phyloP scores from a whole-genome alignment of 2,888 invertebrate genomes.

The Morpho achilles region DNA sequence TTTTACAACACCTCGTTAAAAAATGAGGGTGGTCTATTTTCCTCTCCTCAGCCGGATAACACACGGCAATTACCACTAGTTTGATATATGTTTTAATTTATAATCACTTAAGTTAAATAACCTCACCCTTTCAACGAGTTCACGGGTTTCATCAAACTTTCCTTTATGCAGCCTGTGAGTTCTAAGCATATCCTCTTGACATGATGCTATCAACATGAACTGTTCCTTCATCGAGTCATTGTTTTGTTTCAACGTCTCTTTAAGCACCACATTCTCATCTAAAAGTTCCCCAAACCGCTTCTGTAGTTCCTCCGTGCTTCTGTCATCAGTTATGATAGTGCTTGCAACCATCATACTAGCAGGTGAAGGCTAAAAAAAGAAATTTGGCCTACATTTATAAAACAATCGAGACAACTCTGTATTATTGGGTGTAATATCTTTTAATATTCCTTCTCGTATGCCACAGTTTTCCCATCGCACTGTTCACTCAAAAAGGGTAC shows the following conservation, averaged over 20 bases:
- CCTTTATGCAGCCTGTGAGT: slow-evolving; percentile 81
- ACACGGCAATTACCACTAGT: too few relatives aligned
- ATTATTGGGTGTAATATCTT: too few relatives aligned
- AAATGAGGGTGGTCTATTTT: too few relatives aligned
- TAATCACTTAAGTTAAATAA: neutral
- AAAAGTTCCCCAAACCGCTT: slow-evolving; percentile 72
- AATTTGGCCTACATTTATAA: neutral
- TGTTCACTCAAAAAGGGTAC: too few relatives aligned
- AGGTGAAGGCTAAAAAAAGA: slow-evolving; percentile 55
- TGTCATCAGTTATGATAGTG: slow-evolving; percentile 60
- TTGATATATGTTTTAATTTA: too few relatives aligned
- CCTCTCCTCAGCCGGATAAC: too few relatives aligned
- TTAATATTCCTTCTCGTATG: too few relatives aligned
- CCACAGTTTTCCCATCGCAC: too few relatives aligned
- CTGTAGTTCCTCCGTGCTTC: slow-evolving; percentile 66
- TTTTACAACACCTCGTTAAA: too few relatives aligned
- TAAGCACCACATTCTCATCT: slow-evolving; percentile 77
- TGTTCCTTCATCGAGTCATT: slow-evolving; percentile 84
- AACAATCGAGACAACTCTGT: too few relatives aligned
- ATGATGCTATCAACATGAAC: slow-evolving; percentile 78
- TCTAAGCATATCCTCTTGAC: slow-evolving; percentile 82
- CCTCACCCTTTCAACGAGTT: slow-evolving; percentile 74
- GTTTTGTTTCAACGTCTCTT: slow-evolving; percentile 82
- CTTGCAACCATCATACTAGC: slow-evolving; percentile 69
- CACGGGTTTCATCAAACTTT: slow-evolving; percentile 83